phyloP scores from a whole-genome alignment of 2,888 invertebrate species.

The Esperia sulphurella region DNA sequence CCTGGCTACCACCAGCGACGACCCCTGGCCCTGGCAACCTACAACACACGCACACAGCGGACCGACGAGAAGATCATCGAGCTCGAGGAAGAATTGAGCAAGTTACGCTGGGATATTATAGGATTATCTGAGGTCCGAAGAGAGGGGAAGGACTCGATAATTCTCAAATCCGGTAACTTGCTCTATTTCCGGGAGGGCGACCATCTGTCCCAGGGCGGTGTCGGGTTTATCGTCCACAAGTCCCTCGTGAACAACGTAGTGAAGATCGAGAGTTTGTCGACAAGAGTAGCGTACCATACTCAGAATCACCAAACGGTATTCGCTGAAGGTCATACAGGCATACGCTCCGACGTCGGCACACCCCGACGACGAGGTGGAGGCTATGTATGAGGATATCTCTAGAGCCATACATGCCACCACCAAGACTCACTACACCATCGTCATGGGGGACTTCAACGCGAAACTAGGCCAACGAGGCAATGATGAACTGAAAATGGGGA shows the following conservation, averaged over 20 bases:
- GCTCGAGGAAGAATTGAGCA: neutral
- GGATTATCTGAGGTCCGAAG: neutral
- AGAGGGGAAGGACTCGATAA: neutral
- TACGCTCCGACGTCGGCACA: constrained; percentile 4
- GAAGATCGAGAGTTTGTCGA: neutral
- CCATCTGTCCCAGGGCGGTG: neutral
- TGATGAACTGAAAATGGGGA: too few species aligned
- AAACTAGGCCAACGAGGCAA: too few species aligned
- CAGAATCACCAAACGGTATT: neutral
- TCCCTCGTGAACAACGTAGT: neutral
- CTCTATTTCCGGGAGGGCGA: neutral
- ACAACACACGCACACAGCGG: neutral
- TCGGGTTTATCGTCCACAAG: neutral
- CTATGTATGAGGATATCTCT: neutral
- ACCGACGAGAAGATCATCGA: neutral
- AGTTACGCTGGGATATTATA: neutral
- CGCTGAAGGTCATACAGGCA: constrained; percentile 1
- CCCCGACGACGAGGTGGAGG: constrained; percentile 1
- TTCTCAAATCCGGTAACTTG: neutral
- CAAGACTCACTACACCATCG: too few species aligned
- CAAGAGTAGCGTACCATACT: too few species aligned
- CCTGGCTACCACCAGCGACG: neutral
- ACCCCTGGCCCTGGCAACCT: neutral
- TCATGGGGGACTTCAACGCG: too few species aligned
- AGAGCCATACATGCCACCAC: too few species aligned